phyloP scores from a whole-genome alignment of 1,140 invertebrate species.

The Calliphora vicina region DNA sequence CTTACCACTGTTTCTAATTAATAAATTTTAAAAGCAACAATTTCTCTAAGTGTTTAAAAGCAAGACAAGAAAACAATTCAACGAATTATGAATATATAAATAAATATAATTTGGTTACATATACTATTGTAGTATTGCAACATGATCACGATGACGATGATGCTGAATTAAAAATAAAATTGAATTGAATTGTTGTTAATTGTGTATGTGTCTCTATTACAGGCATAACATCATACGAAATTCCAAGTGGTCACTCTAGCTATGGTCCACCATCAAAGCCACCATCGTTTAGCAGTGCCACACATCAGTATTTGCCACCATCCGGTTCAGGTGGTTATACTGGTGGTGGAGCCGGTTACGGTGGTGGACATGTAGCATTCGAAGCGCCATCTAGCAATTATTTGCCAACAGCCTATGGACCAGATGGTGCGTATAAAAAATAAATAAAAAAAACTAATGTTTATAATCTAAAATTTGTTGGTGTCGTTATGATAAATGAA shows the following conservation, averaged over 20 bases:
- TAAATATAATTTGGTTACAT: too few species aligned
- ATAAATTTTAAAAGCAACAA: too few species aligned
- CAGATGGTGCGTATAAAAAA: constrained; percentile 57
- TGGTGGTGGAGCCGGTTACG: constrained; percentile 54
- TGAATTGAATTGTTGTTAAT: background rate
- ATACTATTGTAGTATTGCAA: background rate
- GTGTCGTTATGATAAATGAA: background rate
- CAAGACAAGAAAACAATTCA: too few species aligned
- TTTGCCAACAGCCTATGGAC: constrained; percentile 58
- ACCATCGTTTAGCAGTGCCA: constrained; percentile 57
- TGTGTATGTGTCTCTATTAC: constrained; percentile 24
- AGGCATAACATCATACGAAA: constrained; percentile 61
- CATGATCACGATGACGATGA: background rate
- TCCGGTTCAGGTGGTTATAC: constrained; percentile 48
- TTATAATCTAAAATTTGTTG: background rate
- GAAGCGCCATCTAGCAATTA: constrained; percentile 58
- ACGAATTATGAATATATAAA: too few species aligned
- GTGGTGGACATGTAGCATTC: constrained; percentile 55
- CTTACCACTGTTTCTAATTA: too few species aligned
- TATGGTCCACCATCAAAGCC: constrained; percentile 61
- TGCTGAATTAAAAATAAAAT: background rate
- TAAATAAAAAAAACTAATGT: constrained; percentile 38
- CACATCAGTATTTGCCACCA: constrained; percentile 58
- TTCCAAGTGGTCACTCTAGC: constrained; percentile 55
- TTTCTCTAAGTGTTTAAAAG: too few species aligned